These are phyloP conservation scores for Lanius ludovicianus DNA, from an alignment of 2,113 vertebrate species.

Conservation along the genomic window DNA sequence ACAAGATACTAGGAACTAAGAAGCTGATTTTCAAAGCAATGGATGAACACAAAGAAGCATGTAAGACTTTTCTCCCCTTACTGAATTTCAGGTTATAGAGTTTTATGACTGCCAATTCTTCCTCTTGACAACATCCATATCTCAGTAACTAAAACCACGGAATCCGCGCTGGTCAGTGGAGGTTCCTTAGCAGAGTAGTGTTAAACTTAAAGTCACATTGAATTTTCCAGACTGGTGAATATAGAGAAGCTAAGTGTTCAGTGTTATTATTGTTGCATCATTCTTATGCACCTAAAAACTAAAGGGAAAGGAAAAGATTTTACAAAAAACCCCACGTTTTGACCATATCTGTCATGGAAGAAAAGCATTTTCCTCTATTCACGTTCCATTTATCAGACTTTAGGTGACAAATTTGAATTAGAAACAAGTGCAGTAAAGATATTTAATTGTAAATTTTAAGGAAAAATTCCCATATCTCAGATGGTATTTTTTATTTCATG, in stretches of 20 bases:
- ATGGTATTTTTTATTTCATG: background rate
- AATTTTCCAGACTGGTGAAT: constrained; percentile 36
- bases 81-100: background rate
- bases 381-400: constrained; percentile 71
- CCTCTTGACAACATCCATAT: background rate
- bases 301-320: background rate
- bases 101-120: background rate
- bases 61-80: background rate
- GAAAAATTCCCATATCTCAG: background rate
- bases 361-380: constrained; percentile 62
- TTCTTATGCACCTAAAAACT: background rate
- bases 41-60: background rate
- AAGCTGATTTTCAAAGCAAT: background rate
- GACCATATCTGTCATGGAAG: constrained; percentile 40
- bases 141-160: background rate
- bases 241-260: background rate
- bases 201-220: constrained; percentile 24
- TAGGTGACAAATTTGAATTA: constrained; percentile 59
- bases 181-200: background rate
- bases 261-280: background rate
- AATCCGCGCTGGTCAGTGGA: background rate
- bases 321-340: background rate
- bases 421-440: constrained; percentile 44
- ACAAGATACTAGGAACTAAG: background rate
- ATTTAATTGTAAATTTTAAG: background rate